Base-by-base conservation (phyloP, 1,140 invertebrate genomes). In the Asbolus verrucosus region DNA sequence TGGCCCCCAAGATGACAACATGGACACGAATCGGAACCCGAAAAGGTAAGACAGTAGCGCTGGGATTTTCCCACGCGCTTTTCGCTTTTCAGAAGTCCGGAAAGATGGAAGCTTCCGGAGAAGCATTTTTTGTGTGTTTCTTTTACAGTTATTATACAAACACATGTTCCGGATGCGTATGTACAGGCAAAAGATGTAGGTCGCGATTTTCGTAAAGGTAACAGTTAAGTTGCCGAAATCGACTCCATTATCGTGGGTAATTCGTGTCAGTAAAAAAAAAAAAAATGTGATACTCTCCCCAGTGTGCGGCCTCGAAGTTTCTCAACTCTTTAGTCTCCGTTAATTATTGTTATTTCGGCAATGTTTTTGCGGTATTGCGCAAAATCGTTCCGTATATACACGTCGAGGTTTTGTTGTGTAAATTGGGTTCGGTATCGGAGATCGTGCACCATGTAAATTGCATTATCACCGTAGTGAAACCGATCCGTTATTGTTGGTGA, bases 1-100 rank as follows among this genome's bases (percentile, higher is more conserved):
- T 2, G 69, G 68, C 14, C 39, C 69, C 31, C 72, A 76, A 63
- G 73, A 75, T 68, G 71, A 71, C 14, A 46, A 71, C 14, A 46
- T 70, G 50, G 75, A 76, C 59, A 65, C 71, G 24, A 75, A 75
- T 39, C 66, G 73, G 27, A 76, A 65, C 59, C 61, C 75, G 6
- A 76, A 76, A 75, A 76, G 75, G 75, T 76, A 69, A 73, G 54
- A 18, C 18, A n/a, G n/a, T n/a, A n/a, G n/a, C n/a, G n/a, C n/a
- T n/a, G n/a, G n/a, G n/a, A n/a, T n/a, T n/a, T n/a, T n/a, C n/a
- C n/a, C n/a, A n/a, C 43, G 43, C 11, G 9, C n/a, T 21, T 33
- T 30, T 61, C 18, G 54, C 1, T 46, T 6, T 46, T 46, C 6
- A 19, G 11, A 36, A 36, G 11, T 50, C 43, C 43, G 43, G 16